Conservation (phyloP, 2,113 vertebrate genomes). For the Crotalus horridus region DNA sequence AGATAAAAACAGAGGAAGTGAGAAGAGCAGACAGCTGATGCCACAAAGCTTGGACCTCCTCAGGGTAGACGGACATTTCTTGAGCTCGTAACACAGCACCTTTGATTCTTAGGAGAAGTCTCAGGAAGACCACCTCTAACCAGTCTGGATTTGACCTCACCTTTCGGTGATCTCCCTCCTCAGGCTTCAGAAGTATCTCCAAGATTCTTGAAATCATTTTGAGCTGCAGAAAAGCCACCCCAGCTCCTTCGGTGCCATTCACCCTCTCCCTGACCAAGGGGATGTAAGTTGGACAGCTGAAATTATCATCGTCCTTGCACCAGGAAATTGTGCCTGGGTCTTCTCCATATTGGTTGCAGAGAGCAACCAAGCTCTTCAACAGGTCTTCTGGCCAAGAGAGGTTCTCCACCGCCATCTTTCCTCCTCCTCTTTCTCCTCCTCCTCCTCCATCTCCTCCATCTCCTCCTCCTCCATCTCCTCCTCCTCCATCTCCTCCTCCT, state of each 20-base stretch:
- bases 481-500: not conserved
- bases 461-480: too few species aligned
- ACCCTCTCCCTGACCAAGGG: conserved; percentile 34
- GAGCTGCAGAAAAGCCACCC: conserved; percentile 30
- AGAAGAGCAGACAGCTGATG: conserved; percentile 49
- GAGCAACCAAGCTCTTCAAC: conserved; percentile 28
- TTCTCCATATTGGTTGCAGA: conserved; percentile 56
- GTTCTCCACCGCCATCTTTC: not conserved
- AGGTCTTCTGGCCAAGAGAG: not conserved
- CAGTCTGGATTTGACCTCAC: conserved; percentile 68
- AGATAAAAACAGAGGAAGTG: conserved; percentile 64
- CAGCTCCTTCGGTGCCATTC: conserved; percentile 34
- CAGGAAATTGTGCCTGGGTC: conserved; percentile 27
- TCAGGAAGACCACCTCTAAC: conserved; percentile 72
- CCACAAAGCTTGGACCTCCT: conserved; percentile 56
- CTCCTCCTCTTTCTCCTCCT: not conserved
- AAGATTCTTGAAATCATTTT: conserved; percentile 65
- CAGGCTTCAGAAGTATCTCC: conserved; percentile 51
- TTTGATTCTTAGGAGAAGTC: conserved; percentile 66
- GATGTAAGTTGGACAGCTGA: conserved; percentile 58
- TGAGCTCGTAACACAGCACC: conserved; percentile 64
- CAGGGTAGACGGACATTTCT: not conserved
- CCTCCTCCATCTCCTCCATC: not conserved
- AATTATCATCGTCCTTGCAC: conserved; percentile 56
- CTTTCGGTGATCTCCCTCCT: conserved; percentile 51